Percentiles rank a stretch among this genome's conserved stretches.
phyloP scores from a whole-genome alignment of 2,113 vertebrate species.

The Ceuthmochares aereus region DNA sequence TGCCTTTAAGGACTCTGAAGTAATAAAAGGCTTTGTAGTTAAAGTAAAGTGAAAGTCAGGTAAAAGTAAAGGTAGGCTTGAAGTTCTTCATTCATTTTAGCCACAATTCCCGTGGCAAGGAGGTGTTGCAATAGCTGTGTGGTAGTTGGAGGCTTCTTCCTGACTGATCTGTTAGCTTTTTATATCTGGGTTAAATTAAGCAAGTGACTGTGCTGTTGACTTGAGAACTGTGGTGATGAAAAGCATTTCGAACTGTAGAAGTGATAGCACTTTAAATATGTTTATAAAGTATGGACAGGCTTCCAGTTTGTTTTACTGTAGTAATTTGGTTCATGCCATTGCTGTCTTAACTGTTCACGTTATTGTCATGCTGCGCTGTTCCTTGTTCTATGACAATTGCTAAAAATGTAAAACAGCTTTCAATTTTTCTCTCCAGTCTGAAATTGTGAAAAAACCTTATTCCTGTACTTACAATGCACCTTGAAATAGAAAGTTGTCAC shows the following conservation, averaged over 20 bases:
- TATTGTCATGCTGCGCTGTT: neutral
- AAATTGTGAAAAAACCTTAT: neutral
- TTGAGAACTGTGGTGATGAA: neutral
- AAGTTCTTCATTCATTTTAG: neutral
- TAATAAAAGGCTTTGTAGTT: neutral
- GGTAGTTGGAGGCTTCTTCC: neutral
- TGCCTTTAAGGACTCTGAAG: neutral
- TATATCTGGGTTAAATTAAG: neutral
- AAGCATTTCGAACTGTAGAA: neutral
- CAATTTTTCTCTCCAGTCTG: neutral
- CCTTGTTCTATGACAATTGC: neutral
- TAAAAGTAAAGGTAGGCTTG: neutral
- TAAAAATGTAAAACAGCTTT: neutral
- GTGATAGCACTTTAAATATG: neutral
- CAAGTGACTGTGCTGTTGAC: neutral
- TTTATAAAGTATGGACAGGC: neutral
- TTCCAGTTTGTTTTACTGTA: neutral
- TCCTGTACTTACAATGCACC: neutral
- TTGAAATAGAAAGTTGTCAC: neutral
- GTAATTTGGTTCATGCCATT: neutral
- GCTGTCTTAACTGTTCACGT: neutral
- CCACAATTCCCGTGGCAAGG: neutral
- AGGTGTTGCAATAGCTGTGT: neutral
- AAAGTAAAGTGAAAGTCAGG: too few relatives aligned
- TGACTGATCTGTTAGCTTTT: neutral